Conservation (phyloP, 2,888 invertebrate genomes). For the Cyrtodaria siliqua region DNA sequence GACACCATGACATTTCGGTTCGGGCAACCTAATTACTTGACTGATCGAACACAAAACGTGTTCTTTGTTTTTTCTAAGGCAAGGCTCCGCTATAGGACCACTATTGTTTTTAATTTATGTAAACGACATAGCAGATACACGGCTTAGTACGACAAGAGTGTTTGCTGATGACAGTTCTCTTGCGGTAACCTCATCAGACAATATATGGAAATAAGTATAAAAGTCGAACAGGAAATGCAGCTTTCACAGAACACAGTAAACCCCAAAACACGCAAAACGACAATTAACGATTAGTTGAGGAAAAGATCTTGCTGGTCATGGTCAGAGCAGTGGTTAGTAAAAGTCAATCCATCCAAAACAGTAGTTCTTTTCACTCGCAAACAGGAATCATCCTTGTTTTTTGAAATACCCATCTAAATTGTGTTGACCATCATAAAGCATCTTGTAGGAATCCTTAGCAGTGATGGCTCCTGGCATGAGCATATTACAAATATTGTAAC, state of each 20-base stretch:
- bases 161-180: conserved; percentile 39
- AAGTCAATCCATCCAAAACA: conserved; percentile 18
- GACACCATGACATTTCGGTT: conserved; percentile 9
- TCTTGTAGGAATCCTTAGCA: conserved; percentile 22
- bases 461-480: conserved; percentile 9
- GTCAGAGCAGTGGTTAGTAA: conserved; percentile 17
- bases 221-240: too few relatives aligned
- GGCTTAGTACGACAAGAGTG: conserved; percentile 7
- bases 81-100: conserved; percentile 34
- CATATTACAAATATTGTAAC: conserved; percentile 19
- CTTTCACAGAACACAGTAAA: too few relatives aligned
- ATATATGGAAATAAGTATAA: conserved; percentile 19
- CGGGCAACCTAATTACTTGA: conserved; percentile 13
- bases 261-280: too few relatives aligned
- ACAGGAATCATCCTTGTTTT: not conserved
- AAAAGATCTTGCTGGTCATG: conserved; percentile 3
- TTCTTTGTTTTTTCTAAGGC: conserved; percentile 20
- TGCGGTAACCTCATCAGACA: not conserved
- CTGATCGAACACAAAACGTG: conserved; percentile 4
- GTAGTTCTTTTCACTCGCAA: not conserved
- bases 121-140: conserved; percentile 21
- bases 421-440: conserved; percentile 18
- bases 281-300: too few relatives aligned
- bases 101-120: conserved; percentile 36
- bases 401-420: not conserved